Evolutionary conservation across 2,797 vertebrate genomes (phyloP).

Genomic region (Synanceia verrucosa): DNA sequence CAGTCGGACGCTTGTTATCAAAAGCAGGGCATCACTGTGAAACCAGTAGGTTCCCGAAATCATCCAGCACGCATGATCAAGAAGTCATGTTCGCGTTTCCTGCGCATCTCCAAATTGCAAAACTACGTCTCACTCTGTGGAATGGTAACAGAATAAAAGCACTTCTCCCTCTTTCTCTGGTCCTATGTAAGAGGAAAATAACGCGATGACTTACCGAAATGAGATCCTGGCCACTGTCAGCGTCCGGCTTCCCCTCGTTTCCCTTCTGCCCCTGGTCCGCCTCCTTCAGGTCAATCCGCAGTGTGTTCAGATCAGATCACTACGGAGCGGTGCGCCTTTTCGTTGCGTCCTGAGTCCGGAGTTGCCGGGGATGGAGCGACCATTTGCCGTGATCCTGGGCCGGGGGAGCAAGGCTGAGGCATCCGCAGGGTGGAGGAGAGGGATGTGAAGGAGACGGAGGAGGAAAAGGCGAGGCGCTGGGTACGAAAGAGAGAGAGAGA

Average conservation of each 20-base stretch:
- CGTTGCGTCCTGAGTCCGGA: slow-evolving; percentile 72
- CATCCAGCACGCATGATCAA: neutral
- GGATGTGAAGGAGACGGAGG: slow-evolving; percentile 15
- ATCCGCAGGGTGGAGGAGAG: slow-evolving; percentile 50
- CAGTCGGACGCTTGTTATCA: slow-evolving; percentile 17
- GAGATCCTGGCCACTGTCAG: slow-evolving; percentile 64
- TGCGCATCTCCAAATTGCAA: slow-evolving; percentile 21
- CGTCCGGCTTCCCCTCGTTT: slow-evolving; percentile 58
- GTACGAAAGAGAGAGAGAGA: slow-evolving; percentile 37
- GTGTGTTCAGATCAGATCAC: slow-evolving; percentile 62
- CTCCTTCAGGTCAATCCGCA: slow-evolving; percentile 68
- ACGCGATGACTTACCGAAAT: slow-evolving; percentile 70
- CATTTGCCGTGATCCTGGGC: slow-evolving; percentile 72
- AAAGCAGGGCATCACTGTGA: slow-evolving; percentile 13
- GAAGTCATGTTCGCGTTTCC: slow-evolving; percentile 33
- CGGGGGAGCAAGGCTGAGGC: slow-evolving; percentile 61
- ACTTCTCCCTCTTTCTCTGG: neutral
- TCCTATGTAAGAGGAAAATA: slow-evolving; percentile 15
- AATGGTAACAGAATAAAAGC: neutral
- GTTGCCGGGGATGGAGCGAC: slow-evolving; percentile 57
- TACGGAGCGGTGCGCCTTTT: slow-evolving; percentile 61
- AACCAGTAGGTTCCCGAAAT: slow-evolving; percentile 13
- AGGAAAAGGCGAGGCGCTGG: slow-evolving; percentile 44
- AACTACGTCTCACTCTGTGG: neutral
- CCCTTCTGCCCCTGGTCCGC: slow-evolving; percentile 39